Percentiles rank a stretch among this genome's conserved stretches.
Evolutionary conservation across 2,888 invertebrate species (phyloP).

Genomic region (Chamaedrilus cognettii): DNA sequence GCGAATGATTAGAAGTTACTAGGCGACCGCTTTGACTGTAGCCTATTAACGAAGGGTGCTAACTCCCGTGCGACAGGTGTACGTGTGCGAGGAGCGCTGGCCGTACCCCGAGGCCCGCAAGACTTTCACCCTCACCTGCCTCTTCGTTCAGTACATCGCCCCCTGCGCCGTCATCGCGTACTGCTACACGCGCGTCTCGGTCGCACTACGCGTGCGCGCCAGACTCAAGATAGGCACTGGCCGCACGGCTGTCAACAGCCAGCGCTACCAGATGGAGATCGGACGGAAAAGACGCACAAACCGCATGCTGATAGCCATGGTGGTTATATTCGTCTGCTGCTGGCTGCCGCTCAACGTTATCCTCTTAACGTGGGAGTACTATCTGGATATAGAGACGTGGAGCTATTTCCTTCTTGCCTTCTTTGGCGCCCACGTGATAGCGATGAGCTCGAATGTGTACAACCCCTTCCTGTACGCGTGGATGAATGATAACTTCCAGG

Average conservation of each 20-base stretch:
- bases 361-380: conserved; percentile 72
- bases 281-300: conserved; percentile 98
- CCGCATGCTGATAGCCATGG: conserved; percentile 98
- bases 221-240: conserved; percentile 81
- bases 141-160: conserved; percentile 88
- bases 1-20: no score
- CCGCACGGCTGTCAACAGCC: conserved; percentile 65
- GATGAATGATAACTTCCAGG: conserved; percentile 92
- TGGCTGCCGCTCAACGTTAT: conserved; percentile 80
- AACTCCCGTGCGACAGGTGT: conserved; percentile 25
- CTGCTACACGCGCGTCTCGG: conserved; percentile 90
- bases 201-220: conserved; percentile 73
- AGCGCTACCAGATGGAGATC: conserved; percentile 86
- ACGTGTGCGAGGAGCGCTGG: conserved; percentile 72
- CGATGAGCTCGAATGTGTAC: conserved; percentile 93
- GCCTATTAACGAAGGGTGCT: no score
- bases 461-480: conserved; percentile 94
- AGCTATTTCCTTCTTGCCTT: conserved; percentile 86
- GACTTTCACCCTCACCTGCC: conserved; percentile 82
- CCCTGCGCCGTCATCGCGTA: conserved; percentile 93
- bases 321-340: conserved; percentile 89
- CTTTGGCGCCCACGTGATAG: conserved; percentile 83
- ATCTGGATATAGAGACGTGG: conserved; percentile 65
- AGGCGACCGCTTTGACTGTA: no score
- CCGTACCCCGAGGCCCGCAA: conserved; percentile 80